Percentiles rank a stretch among this genome's conserved stretches.
phyloP scores from a whole-genome alignment of 2,888 invertebrate genomes.

The Lasioglossum zephyrum region DNA sequence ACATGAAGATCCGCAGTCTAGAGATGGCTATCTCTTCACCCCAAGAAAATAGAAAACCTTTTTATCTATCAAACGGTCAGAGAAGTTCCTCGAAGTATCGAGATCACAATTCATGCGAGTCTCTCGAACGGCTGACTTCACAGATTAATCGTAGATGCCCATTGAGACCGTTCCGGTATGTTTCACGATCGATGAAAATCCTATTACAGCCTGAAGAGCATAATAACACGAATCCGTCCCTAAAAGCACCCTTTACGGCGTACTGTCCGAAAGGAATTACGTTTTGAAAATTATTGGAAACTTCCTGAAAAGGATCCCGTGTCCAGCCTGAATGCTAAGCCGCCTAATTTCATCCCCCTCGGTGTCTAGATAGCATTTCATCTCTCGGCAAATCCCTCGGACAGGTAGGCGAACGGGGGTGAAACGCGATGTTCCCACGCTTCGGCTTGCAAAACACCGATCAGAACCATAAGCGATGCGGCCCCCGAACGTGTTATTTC shows the following conservation, averaged over 20 bases:
- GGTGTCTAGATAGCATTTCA: constrained; percentile 76
- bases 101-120: neutral
- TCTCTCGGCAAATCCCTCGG: constrained; percentile 76
- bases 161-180: constrained; percentile 15
- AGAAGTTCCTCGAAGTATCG: neutral
- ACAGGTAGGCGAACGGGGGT: constrained; percentile 77
- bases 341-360: constrained; percentile 77
- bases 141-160: constrained; percentile 43
- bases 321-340: constrained; percentile 76
- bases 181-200: constrained; percentile 54
- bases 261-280: constrained; percentile 62
- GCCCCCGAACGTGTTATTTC: constrained; percentile 63
- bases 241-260: constrained; percentile 45
- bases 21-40: neutral
- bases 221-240: constrained; percentile 35
- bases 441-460: constrained; percentile 76
- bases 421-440: constrained; percentile 75
- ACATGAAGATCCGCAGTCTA: too few relatives aligned
- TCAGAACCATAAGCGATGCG: constrained; percentile 48
- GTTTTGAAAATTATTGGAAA: constrained; percentile 74
- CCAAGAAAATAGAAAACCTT: neutral
- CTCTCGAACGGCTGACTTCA: constrained; percentile 24
- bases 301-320: constrained; percentile 60
- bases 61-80: neutral
- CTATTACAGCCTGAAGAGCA: constrained; percentile 46